Evolutionary conservation across 2,797 vertebrate species (phyloP), one percentile per base, ranked within the genome.

Genomic region (Pseudocheirus occidentalis): DNA sequence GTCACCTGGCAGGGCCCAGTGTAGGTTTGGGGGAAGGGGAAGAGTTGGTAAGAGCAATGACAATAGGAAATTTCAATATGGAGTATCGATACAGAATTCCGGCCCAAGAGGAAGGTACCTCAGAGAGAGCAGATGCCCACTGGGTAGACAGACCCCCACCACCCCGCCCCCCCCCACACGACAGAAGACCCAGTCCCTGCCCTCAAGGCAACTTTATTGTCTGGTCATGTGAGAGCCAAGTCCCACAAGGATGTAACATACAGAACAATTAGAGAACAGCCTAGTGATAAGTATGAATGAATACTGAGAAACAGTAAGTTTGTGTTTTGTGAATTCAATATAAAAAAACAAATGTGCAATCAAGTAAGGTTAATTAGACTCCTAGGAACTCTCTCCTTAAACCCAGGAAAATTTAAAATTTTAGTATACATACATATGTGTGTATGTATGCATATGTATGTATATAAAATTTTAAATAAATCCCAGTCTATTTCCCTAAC

Each of bases 401-500:
- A 28, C 40, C 24, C 40, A 29, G 16, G 5, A 28, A 58, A 58
- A 58, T 58, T 58, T 58, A 58, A 58, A 58, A 58, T 58, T 58
- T 57, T 57, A 57, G 7, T 57, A 9, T 27, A 57, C 7, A 57
- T 24, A 10, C 27, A 57, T 27, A 27, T 27, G 5, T 27, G 24
- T 21, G 18, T 56, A 56, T 57, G 21, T 57, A 2, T 57, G 56
- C 6, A 7, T 24, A 57, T 57, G 24, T 7, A 57, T 57, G 56
- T 16, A 16, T 55, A 16, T 55, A 55, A 57, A 56, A 29, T 58
- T 58, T 58, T 29, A 58, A 29, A 29, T 58, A 29, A 58, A 58
- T 62, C 31, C 28, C 55, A 55, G 58, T 40, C 59, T 55, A 52
- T 62, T 89, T 57, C 55, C 92, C 87, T 98, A 95, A 97, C 93